Evolutionary conservation across 1,140 invertebrate genomes (phyloP).

Genomic region (Nebria ingens): DNA sequence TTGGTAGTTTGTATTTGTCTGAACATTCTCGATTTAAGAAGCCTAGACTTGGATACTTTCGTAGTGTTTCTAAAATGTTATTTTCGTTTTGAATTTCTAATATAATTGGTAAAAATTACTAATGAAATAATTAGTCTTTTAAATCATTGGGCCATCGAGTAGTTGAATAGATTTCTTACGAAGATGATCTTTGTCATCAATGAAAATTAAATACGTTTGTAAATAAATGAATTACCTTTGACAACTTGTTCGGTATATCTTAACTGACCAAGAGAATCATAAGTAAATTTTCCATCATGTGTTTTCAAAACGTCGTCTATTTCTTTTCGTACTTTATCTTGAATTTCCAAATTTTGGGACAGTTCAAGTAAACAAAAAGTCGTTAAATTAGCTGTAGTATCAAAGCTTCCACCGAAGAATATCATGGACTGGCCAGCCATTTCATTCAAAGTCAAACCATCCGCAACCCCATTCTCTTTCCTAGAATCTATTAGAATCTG

Average conservation of each 20-base stretch:
- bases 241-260: conserved; percentile 31
- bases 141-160: no score
- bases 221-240: conserved; percentile 16
- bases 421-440: conserved; percentile 32
- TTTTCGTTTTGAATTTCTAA: conserved; percentile 1
- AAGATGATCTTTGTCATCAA: no score
- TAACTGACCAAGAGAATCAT: conserved; percentile 33
- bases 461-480: conserved; percentile 16
- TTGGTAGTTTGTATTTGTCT: conserved; percentile 24
- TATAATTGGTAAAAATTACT: no score
- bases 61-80: conserved; percentile 33
- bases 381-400: conserved; percentile 8
- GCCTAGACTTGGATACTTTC: conserved; percentile 33
- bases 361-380: conserved; percentile 12
- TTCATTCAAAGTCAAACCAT: conserved; percentile 22
- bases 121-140: no score
- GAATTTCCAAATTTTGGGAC: conserved; percentile 10
- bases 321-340: conserved; percentile 12
- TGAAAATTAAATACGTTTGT: no score
- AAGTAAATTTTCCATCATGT: conserved; percentile 25
- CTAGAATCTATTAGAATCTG: conserved; percentile 32
- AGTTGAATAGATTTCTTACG: no score
- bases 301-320: conserved; percentile 14
- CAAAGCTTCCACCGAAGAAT: conserved; percentile 26
- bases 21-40: conserved; percentile 20